Conservation (phyloP, 2,797 vertebrate genomes). For the Squalus acanthias region DNA sequence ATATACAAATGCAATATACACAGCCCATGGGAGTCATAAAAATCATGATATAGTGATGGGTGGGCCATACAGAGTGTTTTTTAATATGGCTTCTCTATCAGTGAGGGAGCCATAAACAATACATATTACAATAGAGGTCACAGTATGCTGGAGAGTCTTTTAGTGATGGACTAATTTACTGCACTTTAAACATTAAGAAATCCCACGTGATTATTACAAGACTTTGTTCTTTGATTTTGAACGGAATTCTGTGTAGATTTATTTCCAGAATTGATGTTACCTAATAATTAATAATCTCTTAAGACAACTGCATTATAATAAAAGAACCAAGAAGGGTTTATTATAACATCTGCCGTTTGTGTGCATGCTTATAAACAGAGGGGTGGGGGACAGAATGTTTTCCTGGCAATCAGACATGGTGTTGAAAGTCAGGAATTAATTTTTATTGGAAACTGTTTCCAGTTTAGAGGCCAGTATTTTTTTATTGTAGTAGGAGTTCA, state of each 20-base stretch:
- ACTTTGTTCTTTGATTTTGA: neutral
- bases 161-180: neutral
- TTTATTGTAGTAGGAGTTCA: neutral
- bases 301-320: neutral
- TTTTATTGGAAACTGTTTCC: neutral
- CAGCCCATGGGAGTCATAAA: neutral
- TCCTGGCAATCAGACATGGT: neutral
- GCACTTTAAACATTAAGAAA: neutral
- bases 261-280: constrained; percentile 2
- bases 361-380: neutral
- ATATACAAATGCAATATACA: neutral
- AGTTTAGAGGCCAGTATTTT: neutral
- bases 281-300: neutral
- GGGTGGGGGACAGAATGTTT: neutral
- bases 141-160: neutral
- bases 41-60: neutral
- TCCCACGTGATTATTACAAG: neutral
- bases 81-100: constrained; percentile 7
- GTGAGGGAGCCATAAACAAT: neutral
- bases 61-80: neutral
- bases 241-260: neutral
- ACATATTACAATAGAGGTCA: neutral
- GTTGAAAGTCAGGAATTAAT: constrained; percentile 8
- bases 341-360: neutral
- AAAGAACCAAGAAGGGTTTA: neutral